Evolutionary conservation across 2,113 vertebrate genomes (phyloP), one percentile per base, ranked within the genome.

Genomic region (Lycaon pictus): DNA sequence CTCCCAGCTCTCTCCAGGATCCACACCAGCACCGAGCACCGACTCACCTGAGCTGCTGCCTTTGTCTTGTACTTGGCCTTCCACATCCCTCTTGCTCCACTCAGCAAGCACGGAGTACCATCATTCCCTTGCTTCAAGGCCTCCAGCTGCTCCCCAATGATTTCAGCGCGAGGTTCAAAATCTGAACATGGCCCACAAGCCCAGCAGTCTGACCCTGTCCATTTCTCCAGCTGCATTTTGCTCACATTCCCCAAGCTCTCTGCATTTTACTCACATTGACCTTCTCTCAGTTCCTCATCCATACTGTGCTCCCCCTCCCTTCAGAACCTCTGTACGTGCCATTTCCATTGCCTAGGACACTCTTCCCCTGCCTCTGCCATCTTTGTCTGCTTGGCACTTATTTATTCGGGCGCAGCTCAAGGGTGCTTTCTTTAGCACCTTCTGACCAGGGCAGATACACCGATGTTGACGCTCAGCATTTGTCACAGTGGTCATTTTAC

Each of bases 221-320:
- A 10, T 12, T 85, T 72, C 35, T 79, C 48, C 25, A n/a, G 51
- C 43, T 32, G 79, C 29, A 23, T 56, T 25, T 65, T 77, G 9
- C 51, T 79, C 63, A 35, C 8, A 11, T 56, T 69, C 58, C 88
- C 10, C n/a, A 27, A 74, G 10, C 58, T 32, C 51, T 89, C 58
- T 37, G 63, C 11, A 27, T 25, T 85, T 63, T 16, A 58, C 65
- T 93, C 43, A 19, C 5, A 8, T 2, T 22, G 76, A 56, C 17
- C 55, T 95, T 13, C 74, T 95, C 48, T 93, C n/a, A 11, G 77
- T 80, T 85, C 67, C 87, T 91, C 48, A 69, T 29, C 89, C 83
- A 17, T 7, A 4, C n/a, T 7, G 5, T 15, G n/a, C 27, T 43
- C 17, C 58, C 5, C 55, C 60, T 86, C 20, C 65, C 58, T 56